Evolutionary conservation across 2,113 vertebrate species (phyloP).

Genomic region (Brienomyrus brachyistius): DNA sequence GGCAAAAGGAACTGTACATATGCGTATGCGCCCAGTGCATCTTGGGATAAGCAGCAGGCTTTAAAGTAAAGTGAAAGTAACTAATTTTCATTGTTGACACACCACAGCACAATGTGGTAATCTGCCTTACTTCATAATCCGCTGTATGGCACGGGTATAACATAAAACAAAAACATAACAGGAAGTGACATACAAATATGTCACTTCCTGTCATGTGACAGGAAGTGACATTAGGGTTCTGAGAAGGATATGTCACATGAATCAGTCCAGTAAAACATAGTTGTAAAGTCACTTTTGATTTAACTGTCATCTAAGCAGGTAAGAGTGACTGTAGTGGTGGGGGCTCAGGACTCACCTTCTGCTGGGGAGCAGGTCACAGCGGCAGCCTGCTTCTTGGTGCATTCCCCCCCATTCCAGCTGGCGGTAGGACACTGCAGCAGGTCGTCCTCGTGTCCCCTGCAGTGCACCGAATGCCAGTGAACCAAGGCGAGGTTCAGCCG

Average conservation of each 20-base stretch:
- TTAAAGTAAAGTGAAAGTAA: too few species aligned
- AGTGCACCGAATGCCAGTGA: conserved; percentile 72
- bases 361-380: conserved; percentile 69
- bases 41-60: neutral
- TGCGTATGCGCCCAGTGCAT: neutral
- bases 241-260: neutral
- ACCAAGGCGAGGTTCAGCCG: conserved; percentile 56
- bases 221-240: neutral
- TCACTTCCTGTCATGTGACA: neutral
- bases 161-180: neutral
- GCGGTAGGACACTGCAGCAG: conserved; percentile 72
- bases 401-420: conserved; percentile 66
- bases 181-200: neutral
- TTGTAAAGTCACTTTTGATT: neutral
- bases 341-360: conserved; percentile 50
- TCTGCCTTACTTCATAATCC: neutral
- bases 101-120: neutral
- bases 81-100: too few species aligned
- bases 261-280: neutral
- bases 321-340: neutral
- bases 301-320: neutral
- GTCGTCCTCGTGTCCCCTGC: conserved; percentile 74
- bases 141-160: neutral
- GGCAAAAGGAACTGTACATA: neutral
- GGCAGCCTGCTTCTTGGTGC: conserved; percentile 64